Conservation (phyloP, 2,888 invertebrate species). For the Pomacea canaliculata region DNA sequence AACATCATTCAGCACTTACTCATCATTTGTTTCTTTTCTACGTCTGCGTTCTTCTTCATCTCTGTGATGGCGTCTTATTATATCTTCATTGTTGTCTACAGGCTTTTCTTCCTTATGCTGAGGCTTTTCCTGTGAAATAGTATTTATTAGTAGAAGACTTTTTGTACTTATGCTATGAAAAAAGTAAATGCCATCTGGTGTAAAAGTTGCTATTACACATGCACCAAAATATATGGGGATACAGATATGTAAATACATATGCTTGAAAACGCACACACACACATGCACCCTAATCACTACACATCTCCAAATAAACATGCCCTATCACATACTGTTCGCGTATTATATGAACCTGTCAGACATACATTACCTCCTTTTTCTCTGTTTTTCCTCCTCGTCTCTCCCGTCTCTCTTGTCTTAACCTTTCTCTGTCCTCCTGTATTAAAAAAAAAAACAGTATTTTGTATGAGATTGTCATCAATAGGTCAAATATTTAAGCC, state of each 20-base stretch:
- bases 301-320: background rate
- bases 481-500: background rate
- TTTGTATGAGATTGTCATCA: background rate
- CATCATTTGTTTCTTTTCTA: conserved; percentile 23
- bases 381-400: conserved; percentile 30
- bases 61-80: conserved; percentile 37
- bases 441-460: background rate
- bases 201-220: no score
- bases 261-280: background rate
- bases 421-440: conserved; percentile 33
- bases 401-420: conserved; percentile 31
- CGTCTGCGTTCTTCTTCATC: conserved; percentile 30
- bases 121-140: conserved; percentile 15
- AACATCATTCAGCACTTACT: background rate
- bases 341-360: background rate
- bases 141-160: background rate
- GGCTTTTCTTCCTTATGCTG: conserved; percentile 17
- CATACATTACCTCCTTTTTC: conserved; percentile 27
- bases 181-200: no score
- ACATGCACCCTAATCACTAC: background rate
- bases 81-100: conserved; percentile 37
- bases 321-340: background rate
- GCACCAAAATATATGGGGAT: no score
- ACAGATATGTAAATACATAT: background rate
- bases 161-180: no score